Evolutionary conservation across 2,113 vertebrate species (phyloP), one percentile per base, ranked within the genome.

Genomic region (Pyrgilauda ruficollis): DNA sequence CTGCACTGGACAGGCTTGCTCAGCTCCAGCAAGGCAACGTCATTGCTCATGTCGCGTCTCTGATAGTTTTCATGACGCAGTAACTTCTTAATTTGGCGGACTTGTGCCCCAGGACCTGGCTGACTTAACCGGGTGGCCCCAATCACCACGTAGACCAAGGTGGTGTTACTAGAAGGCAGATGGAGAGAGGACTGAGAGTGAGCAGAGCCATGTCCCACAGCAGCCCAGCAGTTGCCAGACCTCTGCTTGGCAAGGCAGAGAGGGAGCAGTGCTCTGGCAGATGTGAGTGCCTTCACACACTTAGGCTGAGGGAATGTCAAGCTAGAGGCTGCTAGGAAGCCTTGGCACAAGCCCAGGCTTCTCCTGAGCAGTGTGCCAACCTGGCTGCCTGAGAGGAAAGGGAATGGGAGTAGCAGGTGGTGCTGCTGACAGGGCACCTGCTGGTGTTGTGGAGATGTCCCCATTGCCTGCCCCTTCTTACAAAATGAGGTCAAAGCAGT

Each of bases 201-300:
- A 61, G 62, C 4, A 33, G 15, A 59, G 15, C 43, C 17, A 1
- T 1, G 9, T 5, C 6, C 13, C 41, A 31, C 5, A 37, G 18
- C 27, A 23, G 33, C 37, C 26, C 37, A 44, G 63, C 21, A 44
- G 17, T 6, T 61, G 22, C 22, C 18, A 77, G 13, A 37, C 5
- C 9, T 53, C 39, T 17, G 7, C 9, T 5, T 37, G 14, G 11
- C 13, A 59, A 14, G 37, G 37, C 44, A 35, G 21, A 50, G 3
- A 67, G 11, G 44, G 17, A 76, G 53, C 19, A n/a, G 62, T 39
- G 28, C 13, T 61, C 15, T 37, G n/a, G 46, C 33, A 39, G 17
- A 16, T 21, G 18, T 17, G 17, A 55, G 64, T 14, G 10, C 21
- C 35, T 21, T 21, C 0, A 0, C 6, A 31, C 1, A 2, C 15